Conservation (phyloP, 2,113 vertebrate genomes). For the Proteles cristata region DNA sequence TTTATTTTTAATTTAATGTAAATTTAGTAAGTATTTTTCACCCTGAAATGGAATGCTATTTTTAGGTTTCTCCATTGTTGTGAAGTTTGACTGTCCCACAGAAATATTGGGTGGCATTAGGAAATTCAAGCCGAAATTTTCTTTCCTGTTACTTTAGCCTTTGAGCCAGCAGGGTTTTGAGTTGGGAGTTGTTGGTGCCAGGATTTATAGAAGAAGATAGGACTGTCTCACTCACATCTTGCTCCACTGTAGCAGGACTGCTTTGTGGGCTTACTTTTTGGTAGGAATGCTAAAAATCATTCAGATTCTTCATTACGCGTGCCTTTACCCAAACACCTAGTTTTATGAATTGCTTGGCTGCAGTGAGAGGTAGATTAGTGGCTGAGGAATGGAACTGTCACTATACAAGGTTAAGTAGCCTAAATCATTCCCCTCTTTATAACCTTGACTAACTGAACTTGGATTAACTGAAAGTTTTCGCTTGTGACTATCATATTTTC, state of each 20-base stretch:
- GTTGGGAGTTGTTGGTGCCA: neutral
- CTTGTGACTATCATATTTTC: slow-evolving; percentile 62
- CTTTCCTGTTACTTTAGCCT: slow-evolving; percentile 28
- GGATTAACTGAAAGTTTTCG: slow-evolving; percentile 58
- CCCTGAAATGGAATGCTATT: slow-evolving; percentile 45
- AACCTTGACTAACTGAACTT: slow-evolving; percentile 75
- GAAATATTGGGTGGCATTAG: neutral
- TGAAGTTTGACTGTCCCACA: slow-evolving; percentile 34
- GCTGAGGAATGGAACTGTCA: slow-evolving; percentile 51
- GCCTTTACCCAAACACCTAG: neutral
- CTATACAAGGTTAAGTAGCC: neutral
- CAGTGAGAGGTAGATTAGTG: neutral
- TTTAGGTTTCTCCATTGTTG: slow-evolving; percentile 11
- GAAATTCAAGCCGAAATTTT: slow-evolving; percentile 46
- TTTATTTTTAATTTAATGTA: slow-evolving; percentile 42
- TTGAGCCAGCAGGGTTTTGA: neutral
- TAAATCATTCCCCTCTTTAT: slow-evolving; percentile 39
- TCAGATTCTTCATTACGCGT: neutral
- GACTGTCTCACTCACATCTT: neutral
- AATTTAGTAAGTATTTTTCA: neutral
- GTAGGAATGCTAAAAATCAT: neutral
- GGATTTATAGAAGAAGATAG: slow-evolving; percentile 8
- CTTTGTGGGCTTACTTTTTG: slow-evolving; percentile 38
- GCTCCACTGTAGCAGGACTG: neutral
- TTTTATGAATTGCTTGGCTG: slow-evolving; percentile 10